Base-by-base conservation (phyloP, 2,113 vertebrate species). In the Siphamia tubifer region DNA sequence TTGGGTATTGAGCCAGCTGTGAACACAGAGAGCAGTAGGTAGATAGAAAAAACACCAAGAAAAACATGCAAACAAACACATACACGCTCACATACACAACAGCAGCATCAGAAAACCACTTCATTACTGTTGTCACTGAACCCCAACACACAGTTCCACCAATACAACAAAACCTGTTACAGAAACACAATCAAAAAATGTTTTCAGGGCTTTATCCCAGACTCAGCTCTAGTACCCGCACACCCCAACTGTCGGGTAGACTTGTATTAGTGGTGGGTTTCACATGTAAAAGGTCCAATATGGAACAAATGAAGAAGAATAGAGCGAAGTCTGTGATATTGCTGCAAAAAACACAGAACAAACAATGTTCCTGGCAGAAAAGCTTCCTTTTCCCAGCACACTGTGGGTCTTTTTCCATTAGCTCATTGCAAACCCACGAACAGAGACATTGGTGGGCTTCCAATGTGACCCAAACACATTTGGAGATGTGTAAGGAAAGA, bases 1-100 rank as follows among this genome's bases (percentile, higher is more conserved):
- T 88, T 0, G 98, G 98, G 85, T 98, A 99, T 66, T 99, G 98
- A 84, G 96, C 96, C 77, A 99, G 94, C 98, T 99, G 93, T 73
- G 84, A 86, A 68, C 54, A 94, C 36, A 87, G 42, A 63, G 64
- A 68, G 70, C 35, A 80, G 69, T 77, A 62, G 89, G 80, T 87
- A 75, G 80, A 86, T 78, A 30, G 52, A 20, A 83, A 68, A 31
- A 60, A 72, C 34, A 48, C 25, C 10, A 45, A 24, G 10, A 20
- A 57, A 25, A 45, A 70, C 45, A 42, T 9, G 10, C 38, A 36
- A 38, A 45, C 16, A 6, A 5, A 51, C 27, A 51, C 52, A 47
- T 11, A 62, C 13, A 36, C 27, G 2, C 10, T 30, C 40, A 49
- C 27, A 76, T 5, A 57, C 51, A 56, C 15, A 45, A 48, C 53